A percentile compares a stretch with the other conserved stretches of the same genome.
Conservation (phyloP, 2,797 vertebrate genomes). For the Acanthurus leucopareius region DNA sequence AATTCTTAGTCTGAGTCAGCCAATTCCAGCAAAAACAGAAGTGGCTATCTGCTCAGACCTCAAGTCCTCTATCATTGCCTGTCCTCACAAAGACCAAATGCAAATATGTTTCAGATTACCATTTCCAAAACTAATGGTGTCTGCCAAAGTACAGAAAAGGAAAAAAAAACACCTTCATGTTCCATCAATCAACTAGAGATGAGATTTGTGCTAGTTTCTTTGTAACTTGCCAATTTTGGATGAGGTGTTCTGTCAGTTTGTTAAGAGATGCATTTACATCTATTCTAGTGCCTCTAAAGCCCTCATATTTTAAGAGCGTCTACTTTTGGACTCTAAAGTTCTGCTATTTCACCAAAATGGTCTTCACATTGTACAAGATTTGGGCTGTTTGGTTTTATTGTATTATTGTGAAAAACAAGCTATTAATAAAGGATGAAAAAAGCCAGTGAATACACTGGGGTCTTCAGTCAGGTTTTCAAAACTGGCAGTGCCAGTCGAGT, state of each 20-base stretch:
- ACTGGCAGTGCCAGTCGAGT: too few species aligned
- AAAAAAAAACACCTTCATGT: not conserved
- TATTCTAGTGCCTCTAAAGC: not conserved
- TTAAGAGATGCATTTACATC: not conserved
- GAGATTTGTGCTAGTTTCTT: not conserved
- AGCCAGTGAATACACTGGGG: not conserved
- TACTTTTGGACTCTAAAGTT: not conserved
- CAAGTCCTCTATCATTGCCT: not conserved
- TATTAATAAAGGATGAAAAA: not conserved
- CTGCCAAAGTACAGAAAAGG: not conserved
- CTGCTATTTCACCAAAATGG: not conserved
- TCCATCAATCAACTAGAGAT: too few species aligned
- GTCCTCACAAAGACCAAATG: not conserved
- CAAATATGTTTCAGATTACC: not conserved
- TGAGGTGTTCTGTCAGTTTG: not conserved
- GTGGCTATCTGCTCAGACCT: not conserved
- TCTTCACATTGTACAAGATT: not conserved
- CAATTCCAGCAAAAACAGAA: constrained; percentile 1
- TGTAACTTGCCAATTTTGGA: not conserved
- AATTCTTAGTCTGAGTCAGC: constrained; percentile 18
- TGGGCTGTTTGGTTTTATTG: not conserved
- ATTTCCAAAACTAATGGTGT: not conserved
- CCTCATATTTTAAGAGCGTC: not conserved
- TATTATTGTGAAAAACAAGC: not conserved
- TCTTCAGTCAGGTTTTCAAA: not conserved